These are phyloP conservation scores for Rhyzopertha dominica DNA, from an alignment of 1,140 invertebrate genomes.

Conservation along the genomic window DNA sequence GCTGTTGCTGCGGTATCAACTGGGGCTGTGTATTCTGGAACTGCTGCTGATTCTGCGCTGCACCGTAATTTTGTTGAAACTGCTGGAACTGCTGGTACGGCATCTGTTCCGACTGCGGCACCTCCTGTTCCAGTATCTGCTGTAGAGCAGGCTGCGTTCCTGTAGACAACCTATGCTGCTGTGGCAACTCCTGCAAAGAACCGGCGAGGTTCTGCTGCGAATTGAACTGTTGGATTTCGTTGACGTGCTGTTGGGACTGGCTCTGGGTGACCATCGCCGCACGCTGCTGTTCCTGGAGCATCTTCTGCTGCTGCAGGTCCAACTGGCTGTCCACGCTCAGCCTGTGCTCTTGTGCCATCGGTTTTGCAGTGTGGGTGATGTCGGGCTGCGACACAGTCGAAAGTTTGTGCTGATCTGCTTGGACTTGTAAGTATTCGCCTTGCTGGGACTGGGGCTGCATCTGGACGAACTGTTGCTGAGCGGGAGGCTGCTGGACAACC, in stretches of 20 bases:
- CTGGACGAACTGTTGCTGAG: slow-evolving; percentile 34
- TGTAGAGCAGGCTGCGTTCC: neutral
- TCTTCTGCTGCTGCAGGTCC: slow-evolving; percentile 29
- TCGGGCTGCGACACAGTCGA: slow-evolving; percentile 39
- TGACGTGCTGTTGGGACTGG: slow-evolving; percentile 10
- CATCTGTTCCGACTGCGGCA: slow-evolving; percentile 14
- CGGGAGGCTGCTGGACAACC: slow-evolving; percentile 28
- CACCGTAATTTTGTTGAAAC: slow-evolving; percentile 24
- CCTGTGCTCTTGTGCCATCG: slow-evolving; percentile 29
- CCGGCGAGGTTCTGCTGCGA: neutral
- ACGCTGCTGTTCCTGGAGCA: slow-evolving; percentile 21
- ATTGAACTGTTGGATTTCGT: slow-evolving; percentile 9
- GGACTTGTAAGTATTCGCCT: slow-evolving; percentile 33
- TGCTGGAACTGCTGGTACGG: slow-evolving; percentile 35
- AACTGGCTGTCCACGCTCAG: slow-evolving; percentile 40
- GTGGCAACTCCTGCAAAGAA: neutral
- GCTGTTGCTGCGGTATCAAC: slow-evolving; percentile 8
- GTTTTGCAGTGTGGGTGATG: slow-evolving; percentile 27
- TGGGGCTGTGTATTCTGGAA: slow-evolving; percentile 13
- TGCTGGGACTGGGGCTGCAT: slow-evolving; percentile 32
- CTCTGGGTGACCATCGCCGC: slow-evolving; percentile 10
- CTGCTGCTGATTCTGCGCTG: slow-evolving; percentile 29
- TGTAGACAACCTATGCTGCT: slow-evolving; percentile 9
- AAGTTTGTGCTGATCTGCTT: slow-evolving; percentile 27
- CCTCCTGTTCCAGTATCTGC: slow-evolving; percentile 10